Evolutionary conservation across 2,888 invertebrate species (phyloP), one percentile per base, ranked within the genome.

Genomic region (Beris morrisii): DNA sequence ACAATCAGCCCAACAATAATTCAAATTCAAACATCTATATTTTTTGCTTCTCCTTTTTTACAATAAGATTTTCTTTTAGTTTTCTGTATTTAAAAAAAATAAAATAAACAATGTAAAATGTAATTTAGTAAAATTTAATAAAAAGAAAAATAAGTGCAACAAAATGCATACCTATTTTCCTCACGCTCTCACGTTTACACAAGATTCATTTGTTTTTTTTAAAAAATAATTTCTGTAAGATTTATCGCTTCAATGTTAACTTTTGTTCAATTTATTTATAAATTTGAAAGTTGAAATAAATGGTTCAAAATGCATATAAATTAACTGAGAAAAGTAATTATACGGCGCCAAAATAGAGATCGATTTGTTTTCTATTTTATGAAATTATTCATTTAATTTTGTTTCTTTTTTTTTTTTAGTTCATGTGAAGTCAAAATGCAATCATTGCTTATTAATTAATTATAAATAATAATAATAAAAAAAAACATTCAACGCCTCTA

Each of bases 401-500:
- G 38, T 50, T 61, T 50, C 38, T 30, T 48, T 61, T 61, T 61
- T 50, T 31, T 52, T 52, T 12, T 48, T 52, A 61, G 50, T 38
- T n/a, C 61, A 61, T 32, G 38, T 61, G 52, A 61, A 61, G 61
- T 61, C 61, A 61, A 38, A 59, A 61, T 61, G 61, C 61, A 61
- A 61, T 61, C 61, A 61, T 52, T 61, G 61, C 61, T 61, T 61
- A 50, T 61, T 61, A 61, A 46, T 59, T 48, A 59, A 61, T 61
- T 61, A 61, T 61, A 38, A 52, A 61, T 61, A 61, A 50, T 61
- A 50, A 38, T 38, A 38, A 38, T 38, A 38, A 38, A 38, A 38
- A 61, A 61, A 48, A 50, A 61, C 61, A 61, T 61, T 61, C 61
- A 61, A 65, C 69, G 70, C 72, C 56, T 73, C 72, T 75, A 72